A percentile compares a stretch with the other conserved stretches of the same genome.
These are phyloP conservation scores for Centroberyx gerrardi DNA, from an alignment of 2,797 vertebrate genomes.

Conservation along the genomic window DNA sequence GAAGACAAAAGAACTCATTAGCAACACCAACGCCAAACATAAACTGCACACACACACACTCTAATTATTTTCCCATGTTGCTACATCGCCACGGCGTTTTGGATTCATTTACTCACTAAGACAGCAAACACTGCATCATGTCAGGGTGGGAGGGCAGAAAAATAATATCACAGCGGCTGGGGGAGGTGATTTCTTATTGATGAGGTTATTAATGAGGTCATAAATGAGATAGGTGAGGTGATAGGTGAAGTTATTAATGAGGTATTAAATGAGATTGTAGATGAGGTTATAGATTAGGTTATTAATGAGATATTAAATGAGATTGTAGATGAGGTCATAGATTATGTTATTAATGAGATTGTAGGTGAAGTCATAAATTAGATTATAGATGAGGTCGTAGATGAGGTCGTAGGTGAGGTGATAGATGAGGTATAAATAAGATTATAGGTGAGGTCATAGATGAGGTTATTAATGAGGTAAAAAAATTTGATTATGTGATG, in stretches of 20 bases:
- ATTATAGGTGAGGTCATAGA: neutral
- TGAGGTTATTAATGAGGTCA: no score
- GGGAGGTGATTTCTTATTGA: neutral
- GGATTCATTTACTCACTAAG: conserved; percentile 4
- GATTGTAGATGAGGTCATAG: no score
- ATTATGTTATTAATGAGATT: no score
- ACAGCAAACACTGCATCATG: neutral
- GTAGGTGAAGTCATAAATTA: no score
- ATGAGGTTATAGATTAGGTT: neutral
- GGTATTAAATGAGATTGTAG: neutral
- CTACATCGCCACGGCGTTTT: neutral
- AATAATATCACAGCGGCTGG: neutral
- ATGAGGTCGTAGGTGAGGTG: no score
- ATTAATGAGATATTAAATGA: no score
- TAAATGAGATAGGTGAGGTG: no score
- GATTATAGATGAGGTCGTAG: no score
- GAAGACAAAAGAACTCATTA: conserved; percentile 69
- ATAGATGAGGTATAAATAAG: no score
- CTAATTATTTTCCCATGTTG: conserved; percentile 36
- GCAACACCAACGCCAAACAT: conserved; percentile 19
- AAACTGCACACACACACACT: conserved; percentile 16
- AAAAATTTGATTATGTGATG: no score
- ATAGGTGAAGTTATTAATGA: no score
- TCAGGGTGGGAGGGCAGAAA: neutral
- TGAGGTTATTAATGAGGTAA: no score